Conservation (phyloP, 2,113 vertebrate genomes). For the Salminus brasiliensis region DNA sequence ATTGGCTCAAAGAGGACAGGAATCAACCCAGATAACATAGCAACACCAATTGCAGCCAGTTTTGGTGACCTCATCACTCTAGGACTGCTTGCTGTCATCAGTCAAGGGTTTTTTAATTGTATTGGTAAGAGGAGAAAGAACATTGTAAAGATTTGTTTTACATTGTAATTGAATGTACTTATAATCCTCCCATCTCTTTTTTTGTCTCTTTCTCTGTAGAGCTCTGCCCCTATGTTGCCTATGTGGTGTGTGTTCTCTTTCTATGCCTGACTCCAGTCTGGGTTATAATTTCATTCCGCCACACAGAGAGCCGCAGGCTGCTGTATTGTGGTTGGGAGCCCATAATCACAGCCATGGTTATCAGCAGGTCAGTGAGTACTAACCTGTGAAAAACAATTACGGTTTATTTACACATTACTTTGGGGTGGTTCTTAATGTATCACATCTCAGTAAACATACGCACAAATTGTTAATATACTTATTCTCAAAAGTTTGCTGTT, state of each 20-base stretch:
- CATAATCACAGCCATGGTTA: slow-evolving; percentile 88
- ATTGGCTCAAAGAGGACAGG: slow-evolving; percentile 83
- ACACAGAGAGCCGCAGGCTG: slow-evolving; percentile 79
- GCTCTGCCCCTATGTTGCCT: slow-evolving; percentile 75
- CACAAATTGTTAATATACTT: too few species aligned
- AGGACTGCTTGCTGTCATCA: slow-evolving; percentile 83
- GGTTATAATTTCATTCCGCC: slow-evolving; percentile 81
- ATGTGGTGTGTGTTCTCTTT: slow-evolving; percentile 78
- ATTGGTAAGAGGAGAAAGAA: slow-evolving; percentile 76
- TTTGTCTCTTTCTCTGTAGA: slow-evolving; percentile 69
- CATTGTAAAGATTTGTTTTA: too few species aligned
- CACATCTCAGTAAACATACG: too few species aligned
- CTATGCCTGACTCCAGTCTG: slow-evolving; percentile 85
- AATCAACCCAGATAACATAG: slow-evolving; percentile 95
- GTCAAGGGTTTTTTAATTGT: slow-evolving; percentile 83
- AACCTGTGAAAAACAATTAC: not conserved
- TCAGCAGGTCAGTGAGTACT: slow-evolving; percentile 86
- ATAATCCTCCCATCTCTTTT: not conserved
- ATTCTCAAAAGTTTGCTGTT: too few species aligned
- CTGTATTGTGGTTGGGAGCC: slow-evolving; percentile 91
- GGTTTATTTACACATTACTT: too few species aligned
- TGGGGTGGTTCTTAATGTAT: too few species aligned
- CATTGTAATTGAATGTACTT: not conserved
- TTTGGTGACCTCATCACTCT: slow-evolving; percentile 94
- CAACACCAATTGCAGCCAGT: slow-evolving; percentile 93